Evolutionary conservation across 2,797 vertebrate species (phyloP), one percentile per base, ranked within the genome.

Genomic region (Yasuhikotakia modesta): DNA sequence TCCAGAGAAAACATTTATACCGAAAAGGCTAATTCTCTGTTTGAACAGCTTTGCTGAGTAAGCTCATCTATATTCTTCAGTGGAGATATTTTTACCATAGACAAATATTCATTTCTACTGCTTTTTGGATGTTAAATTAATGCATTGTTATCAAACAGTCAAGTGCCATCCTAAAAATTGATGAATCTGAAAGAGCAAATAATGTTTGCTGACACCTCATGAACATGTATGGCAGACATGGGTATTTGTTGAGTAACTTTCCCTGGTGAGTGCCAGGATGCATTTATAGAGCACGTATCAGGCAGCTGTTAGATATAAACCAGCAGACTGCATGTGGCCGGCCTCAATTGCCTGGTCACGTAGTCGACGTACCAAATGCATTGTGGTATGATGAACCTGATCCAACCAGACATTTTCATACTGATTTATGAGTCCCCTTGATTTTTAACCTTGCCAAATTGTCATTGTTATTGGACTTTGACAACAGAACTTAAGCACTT

Each of bases 301-400:
- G 74, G 66, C 74, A 83, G 75, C 70, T 83, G 83, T 66, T 76
- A 60, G 78, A 70, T 57, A 43, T 48, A 35, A 22, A 58, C 24
- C 17, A 61, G 63, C 78, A 84, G 82, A 72, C 70, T 4, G 57
- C 13, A 16, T 22, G 27, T 14, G 39, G 57, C 73, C 58, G 85
- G 84, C 86, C 76, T 82, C 12, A 19, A 70, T 82, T 50, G 72
- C 69, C 66, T 68, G 83, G 83, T 89, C 91, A 91, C 68, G 85
- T 86, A 84, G 85, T 79, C 39, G 50, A 2, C 8, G 10, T 43
- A 43, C 69, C 5, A 64, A 76, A 68, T 87, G 84, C 72, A 73
- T 67, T 68, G 48, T 13, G 0, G 60, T 66, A 61, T 69, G 73
- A 35, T 73, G 11, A 50, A 80, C 72, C 71, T 50, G 76, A 79